These are phyloP conservation scores for Coenobita brevimanus DNA, from an alignment of 1,140 invertebrate species.

Conservation along the genomic window DNA sequence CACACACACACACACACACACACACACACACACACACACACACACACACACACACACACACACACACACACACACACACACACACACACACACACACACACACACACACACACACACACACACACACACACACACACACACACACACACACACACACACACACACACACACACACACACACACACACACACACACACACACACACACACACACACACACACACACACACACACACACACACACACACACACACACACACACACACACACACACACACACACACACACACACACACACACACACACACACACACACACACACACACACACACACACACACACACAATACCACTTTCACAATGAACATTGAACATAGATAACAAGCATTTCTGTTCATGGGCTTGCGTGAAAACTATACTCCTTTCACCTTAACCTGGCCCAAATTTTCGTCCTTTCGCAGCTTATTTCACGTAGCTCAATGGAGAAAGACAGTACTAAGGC, in stretches of 20 bases:
- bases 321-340: too few relatives aligned
- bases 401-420: too few relatives aligned
- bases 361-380: too few relatives aligned
- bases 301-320: not conserved
- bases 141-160: not conserved
- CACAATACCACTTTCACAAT: too few relatives aligned
- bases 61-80: conserved; percentile 7
- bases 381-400: too few relatives aligned
- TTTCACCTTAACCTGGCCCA: too few relatives aligned
- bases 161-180: not conserved
- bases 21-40: not conserved
- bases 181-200: not conserved
- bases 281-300: not conserved
- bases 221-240: not conserved
- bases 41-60: conserved; percentile 6
- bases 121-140: not conserved
- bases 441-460: too few relatives aligned
- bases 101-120: not conserved
- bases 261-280: not conserved
- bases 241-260: not conserved
- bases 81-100: conserved; percentile 6
- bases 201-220: not conserved
- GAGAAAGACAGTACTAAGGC: too few relatives aligned
- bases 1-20: not conserved
- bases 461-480: too few relatives aligned